Conservation (phyloP, 2,113 vertebrate species). For the Protobothrops flavoviridis region DNA sequence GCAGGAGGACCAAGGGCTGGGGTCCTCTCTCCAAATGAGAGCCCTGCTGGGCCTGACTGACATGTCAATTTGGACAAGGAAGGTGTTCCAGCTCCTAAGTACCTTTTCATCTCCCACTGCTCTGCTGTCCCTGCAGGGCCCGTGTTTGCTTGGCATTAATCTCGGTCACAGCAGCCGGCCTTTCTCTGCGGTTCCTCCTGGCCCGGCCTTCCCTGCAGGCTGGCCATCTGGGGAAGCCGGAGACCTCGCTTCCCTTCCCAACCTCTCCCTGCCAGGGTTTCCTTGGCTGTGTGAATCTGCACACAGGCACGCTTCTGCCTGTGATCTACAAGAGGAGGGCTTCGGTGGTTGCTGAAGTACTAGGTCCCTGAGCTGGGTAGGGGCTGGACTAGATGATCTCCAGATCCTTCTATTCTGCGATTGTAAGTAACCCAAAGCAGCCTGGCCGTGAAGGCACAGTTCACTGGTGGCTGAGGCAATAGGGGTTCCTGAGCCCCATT, state of each 20-base stretch:
- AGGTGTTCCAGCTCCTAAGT: not conserved
- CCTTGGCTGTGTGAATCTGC: not conserved
- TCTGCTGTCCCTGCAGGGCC: rapidly evolving
- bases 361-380: not conserved
- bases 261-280: not conserved
- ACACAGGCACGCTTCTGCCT: too few relatives aligned
- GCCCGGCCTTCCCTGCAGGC: rapidly evolving
- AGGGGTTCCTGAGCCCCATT: not conserved
- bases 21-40: not conserved
- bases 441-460: not conserved
- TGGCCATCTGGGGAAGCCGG: not conserved
- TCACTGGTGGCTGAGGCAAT: not conserved
- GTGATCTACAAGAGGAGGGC: too few relatives aligned
- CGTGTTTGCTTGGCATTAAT: not conserved
- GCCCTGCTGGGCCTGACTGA: not conserved
- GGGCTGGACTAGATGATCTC: not conserved
- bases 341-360: too few relatives aligned
- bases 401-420: not conserved
- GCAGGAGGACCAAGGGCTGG: not conserved
- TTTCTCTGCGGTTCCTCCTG: rapidly evolving
- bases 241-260: not conserved
- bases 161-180: rapidly evolving
- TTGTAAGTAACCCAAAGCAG: not conserved
- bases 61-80: constrained; percentile 21
- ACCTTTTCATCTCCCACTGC: not conserved